phyloP scores from a whole-genome alignment of 2,888 invertebrate species.

The Drosophila austrosaltans region DNA sequence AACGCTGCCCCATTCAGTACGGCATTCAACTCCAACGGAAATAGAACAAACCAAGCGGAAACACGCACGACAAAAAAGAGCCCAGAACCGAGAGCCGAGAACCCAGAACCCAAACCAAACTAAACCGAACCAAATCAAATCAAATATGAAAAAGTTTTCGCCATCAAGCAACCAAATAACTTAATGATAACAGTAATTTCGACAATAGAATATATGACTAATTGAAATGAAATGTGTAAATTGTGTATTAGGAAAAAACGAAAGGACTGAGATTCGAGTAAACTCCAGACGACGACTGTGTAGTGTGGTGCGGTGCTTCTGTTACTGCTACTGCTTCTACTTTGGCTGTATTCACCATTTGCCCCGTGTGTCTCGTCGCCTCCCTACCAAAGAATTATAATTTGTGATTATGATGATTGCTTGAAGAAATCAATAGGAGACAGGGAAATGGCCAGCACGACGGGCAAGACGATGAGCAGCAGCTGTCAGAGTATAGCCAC shows the following conservation, averaged over 20 bases:
- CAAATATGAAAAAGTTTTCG: conserved; percentile 65
- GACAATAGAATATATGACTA: conserved; percentile 54
- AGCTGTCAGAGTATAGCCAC: conserved; percentile 81
- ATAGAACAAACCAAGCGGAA: conserved; percentile 77
- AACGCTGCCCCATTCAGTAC: conserved; percentile 53
- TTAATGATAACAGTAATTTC: conserved; percentile 50
- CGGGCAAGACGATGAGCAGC: conserved; percentile 78
- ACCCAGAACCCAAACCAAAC: conserved; percentile 2
- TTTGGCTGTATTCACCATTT: conserved; percentile 50
- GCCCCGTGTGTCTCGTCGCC: conserved; percentile 6
- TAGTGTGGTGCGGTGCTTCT: conserved; percentile 2
- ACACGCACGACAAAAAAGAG: conserved; percentile 52
- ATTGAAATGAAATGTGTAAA: conserved; percentile 32
- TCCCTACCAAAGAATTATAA: conserved; percentile 26
- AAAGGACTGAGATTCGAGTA: conserved; percentile 11
- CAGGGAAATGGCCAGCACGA: conserved; percentile 60
- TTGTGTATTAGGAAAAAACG: conserved; percentile 6
- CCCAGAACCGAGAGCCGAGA: conserved; percentile 13
- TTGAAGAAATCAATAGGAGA: conserved; percentile 72
- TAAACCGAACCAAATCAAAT: conserved; percentile 18
- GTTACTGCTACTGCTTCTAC: background rate
- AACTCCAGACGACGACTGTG: background rate
- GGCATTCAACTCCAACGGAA: conserved; percentile 70
- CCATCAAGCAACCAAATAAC: conserved; percentile 44
- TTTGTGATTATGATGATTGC: conserved; percentile 53